phyloP scores from a whole-genome alignment of 2,888 invertebrate genomes.

The Lacanobia oleracea region DNA sequence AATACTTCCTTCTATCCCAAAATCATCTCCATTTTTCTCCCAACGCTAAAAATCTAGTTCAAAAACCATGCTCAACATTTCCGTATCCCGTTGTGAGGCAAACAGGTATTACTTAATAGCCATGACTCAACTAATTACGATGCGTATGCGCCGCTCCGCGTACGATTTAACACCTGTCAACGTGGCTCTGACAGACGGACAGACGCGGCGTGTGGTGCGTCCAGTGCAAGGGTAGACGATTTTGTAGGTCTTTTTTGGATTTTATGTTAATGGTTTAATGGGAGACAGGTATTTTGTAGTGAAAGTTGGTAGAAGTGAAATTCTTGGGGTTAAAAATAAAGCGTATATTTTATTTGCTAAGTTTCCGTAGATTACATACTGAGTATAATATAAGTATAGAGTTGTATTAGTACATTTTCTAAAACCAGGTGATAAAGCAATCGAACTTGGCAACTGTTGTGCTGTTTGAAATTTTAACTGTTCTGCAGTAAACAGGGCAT shows the following conservation, averaged over 20 bases:
- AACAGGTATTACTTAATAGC: slow-evolving; percentile 78
- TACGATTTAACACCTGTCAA: slow-evolving; percentile 88
- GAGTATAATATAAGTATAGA: too few species aligned
- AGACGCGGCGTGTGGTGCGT: slow-evolving; percentile 73
- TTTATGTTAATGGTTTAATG: slow-evolving; percentile 27
- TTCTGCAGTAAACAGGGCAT: too few species aligned
- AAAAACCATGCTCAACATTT: slow-evolving; percentile 24
- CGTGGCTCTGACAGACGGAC: slow-evolving; percentile 79
- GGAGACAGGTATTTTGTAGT: background rate
- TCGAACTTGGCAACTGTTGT: too few species aligned
- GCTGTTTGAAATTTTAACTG: too few species aligned
- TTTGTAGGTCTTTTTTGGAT: slow-evolving; percentile 5
- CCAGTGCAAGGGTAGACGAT: slow-evolving; percentile 53
- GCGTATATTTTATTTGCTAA: background rate
- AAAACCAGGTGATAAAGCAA: too few species aligned
- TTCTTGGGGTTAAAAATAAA: background rate
- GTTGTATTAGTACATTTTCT: too few species aligned
- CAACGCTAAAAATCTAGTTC: slow-evolving; percentile 9
- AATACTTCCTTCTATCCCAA: background rate
- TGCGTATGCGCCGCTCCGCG: slow-evolving; percentile 74
- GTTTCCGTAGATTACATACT: too few species aligned
- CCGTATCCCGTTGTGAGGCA: slow-evolving; percentile 36
- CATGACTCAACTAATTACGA: slow-evolving; percentile 84
- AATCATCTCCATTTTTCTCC: background rate
- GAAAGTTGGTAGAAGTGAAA: background rate